Conservation (phyloP, 1,140 invertebrate species). For the Drosophila carrolli region DNA sequence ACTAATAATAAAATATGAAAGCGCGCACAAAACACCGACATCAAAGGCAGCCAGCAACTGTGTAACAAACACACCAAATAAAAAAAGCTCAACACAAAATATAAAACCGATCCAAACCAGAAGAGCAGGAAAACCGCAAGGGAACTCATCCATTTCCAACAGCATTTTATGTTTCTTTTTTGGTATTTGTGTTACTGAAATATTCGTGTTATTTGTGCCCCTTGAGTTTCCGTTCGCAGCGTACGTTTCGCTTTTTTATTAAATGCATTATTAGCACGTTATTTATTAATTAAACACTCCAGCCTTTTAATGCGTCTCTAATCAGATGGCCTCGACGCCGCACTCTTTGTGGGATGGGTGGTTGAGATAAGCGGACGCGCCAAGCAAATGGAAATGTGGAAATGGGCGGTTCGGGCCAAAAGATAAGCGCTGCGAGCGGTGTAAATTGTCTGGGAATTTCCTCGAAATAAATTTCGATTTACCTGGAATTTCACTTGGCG, state of each 20-base stretch:
- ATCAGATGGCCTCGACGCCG: conserved; percentile 49
- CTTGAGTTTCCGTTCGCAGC: conserved; percentile 15
- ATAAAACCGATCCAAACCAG: conserved; percentile 31
- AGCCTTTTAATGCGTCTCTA: conserved; percentile 62
- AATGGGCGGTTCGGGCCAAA: conserved; percentile 42
- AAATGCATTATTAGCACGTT: conserved; percentile 80
- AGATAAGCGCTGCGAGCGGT: conserved; percentile 45
- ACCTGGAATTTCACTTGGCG: conserved; percentile 5
- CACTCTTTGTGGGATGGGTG: conserved; percentile 12
- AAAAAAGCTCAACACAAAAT: conserved; percentile 21
- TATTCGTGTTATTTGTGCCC: conserved; percentile 35
- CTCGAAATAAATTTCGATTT: conserved; percentile 40
- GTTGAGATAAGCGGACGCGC: conserved; percentile 56
- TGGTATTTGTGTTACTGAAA: conserved; percentile 21
- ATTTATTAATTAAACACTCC: conserved; percentile 82
- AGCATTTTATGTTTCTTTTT: conserved; percentile 17
- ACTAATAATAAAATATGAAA: conserved; percentile 82
- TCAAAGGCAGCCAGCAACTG: conserved; percentile 59
- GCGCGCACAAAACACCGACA: conserved; percentile 59
- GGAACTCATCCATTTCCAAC: conserved; percentile 47
- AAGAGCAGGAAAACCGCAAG: conserved; percentile 31
- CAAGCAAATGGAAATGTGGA: conserved; percentile 57
- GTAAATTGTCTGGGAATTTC: conserved; percentile 58
- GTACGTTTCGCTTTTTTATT: conserved; percentile 45
- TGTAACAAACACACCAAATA: conserved; percentile 31